Evolutionary conservation across 2,797 vertebrate genomes (phyloP).

Genomic region (Pogoniulus pusillus): DNA sequence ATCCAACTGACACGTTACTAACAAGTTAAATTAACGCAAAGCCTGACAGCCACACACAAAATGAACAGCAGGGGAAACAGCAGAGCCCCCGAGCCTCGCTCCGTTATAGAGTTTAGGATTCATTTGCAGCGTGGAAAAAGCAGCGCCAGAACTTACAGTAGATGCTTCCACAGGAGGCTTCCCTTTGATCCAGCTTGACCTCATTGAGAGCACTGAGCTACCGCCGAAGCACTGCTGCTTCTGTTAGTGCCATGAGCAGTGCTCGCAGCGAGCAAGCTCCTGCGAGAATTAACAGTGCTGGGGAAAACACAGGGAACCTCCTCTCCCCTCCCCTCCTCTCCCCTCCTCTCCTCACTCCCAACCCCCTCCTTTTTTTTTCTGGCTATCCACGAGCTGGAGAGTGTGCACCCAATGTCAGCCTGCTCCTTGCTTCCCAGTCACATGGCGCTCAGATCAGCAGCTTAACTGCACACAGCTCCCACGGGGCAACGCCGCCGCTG

Average conservation of each 20-base stretch:
- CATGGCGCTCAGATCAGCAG: conserved; percentile 11
- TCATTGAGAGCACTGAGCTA: conserved; percentile 75
- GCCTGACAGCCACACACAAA: not conserved
- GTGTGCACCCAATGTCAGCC: conserved; percentile 10
- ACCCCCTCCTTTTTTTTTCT: not conserved
- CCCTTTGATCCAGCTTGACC: conserved; percentile 78
- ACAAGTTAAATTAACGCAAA: conserved; percentile 25
- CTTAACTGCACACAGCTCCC: conserved; percentile 48
- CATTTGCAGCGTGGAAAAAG: not conserved
- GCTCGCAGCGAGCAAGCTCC: not conserved
- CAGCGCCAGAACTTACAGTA: conserved; percentile 69
- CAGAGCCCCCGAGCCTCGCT: not conserved
- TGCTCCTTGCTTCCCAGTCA: conserved; percentile 15
- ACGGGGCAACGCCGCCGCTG: not conserved
- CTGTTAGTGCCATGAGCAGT: conserved; percentile 49
- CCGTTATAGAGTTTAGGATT: not conserved
- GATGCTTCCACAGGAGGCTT: conserved; percentile 69
- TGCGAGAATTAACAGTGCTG: conserved; percentile 5
- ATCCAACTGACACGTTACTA: not conserved
- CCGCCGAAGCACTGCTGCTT: not conserved
- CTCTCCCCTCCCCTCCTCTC: too few relatives aligned
- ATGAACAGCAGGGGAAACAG: not conserved
- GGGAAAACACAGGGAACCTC: conserved; percentile 24
- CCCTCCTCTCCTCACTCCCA: not conserved
- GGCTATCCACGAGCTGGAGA: not conserved